Conservation (phyloP, 1,140 invertebrate genomes). For the Cydia pomonella region DNA sequence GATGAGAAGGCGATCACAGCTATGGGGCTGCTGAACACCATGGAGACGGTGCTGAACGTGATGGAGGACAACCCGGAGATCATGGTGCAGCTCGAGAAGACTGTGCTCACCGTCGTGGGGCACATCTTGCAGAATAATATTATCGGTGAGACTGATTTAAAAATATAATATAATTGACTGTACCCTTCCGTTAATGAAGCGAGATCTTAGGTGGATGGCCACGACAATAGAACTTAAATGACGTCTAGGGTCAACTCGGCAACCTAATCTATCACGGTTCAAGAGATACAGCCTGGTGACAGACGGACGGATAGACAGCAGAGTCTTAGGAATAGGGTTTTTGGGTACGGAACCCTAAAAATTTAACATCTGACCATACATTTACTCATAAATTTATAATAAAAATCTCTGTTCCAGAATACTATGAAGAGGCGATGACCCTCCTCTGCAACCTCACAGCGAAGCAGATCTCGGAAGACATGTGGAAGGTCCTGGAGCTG, state of each 20-base stretch:
- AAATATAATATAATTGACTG: too few relatives aligned
- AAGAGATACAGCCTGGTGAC: too few relatives aligned
- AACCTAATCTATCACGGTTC: too few relatives aligned
- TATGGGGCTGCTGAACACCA: slow-evolving; percentile 97
- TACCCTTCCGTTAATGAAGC: too few relatives aligned
- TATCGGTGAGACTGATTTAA: slow-evolving; percentile 82
- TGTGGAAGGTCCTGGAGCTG: slow-evolving; percentile 98
- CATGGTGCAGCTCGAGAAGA: slow-evolving; percentile 94
- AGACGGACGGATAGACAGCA: too few relatives aligned
- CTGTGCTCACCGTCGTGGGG: slow-evolving; percentile 94
- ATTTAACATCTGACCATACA: too few relatives aligned
- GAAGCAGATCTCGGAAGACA: slow-evolving; percentile 92
- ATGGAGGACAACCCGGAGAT: slow-evolving; percentile 97
- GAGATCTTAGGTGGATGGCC: too few relatives aligned
- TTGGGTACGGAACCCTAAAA: too few relatives aligned
- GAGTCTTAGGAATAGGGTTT: too few relatives aligned
- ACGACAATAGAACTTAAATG: too few relatives aligned
- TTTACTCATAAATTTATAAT: background rate
- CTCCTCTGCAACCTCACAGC: slow-evolving; percentile 96
- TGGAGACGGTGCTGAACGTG: slow-evolving; percentile 96
- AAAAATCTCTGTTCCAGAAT: slow-evolving; percentile 85
- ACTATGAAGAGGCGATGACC: slow-evolving; percentile 97
- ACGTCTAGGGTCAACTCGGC: too few relatives aligned
- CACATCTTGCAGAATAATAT: slow-evolving; percentile 93
- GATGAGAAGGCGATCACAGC: slow-evolving; percentile 99